Evolutionary conservation across 1,140 invertebrate genomes (phyloP), one percentile per base, ranked within the genome.

Genomic region (Cyclargus thomasi): DNA sequence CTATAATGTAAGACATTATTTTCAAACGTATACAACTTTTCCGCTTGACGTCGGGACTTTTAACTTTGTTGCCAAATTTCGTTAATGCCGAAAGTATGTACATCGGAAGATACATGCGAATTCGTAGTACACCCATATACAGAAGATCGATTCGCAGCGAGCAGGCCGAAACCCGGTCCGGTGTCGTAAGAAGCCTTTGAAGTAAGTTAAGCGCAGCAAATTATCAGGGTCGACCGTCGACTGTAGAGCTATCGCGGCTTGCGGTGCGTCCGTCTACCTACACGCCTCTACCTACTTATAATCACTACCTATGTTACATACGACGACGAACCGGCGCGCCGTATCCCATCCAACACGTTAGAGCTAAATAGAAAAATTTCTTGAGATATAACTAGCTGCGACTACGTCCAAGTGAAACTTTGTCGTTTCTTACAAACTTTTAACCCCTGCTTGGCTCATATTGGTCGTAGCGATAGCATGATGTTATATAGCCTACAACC

Each of bases 151-250:
- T 29, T 29, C 29, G 29, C 29, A 74, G 74, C 73, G 23, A 17
- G 11, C 8, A 53, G 64, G 70, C 77, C 77, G 78, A 84, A 84
- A 83, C 81, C 76, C 53, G 68, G 68, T 70, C 39, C 14, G 39
- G 74, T 86, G 82, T 85, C 79, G 82, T 78, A 87, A 87, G 87
- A 88, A 88, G 87, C 87, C 87, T 80, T 88, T 84, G 82, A 88
- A 86, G 81, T 87, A 86, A 85, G 79, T 80, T 86, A 83, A 87
- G 82, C 83, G 81, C 81, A 86, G 87, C 81, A 85, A 85, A 82
- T 85, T 83, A 87, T 88, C 87, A 90, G 83, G 85, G 87, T 81
- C 85, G 82, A 76, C 74, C 79, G 80, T 77, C 81, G 79, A 77
- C 77, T 77, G 69, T 75, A 73, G 29, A 29, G 29, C 70, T 77